Conservation (phyloP, 2,113 vertebrate genomes). For the Scophthalmus maximus region DNA sequence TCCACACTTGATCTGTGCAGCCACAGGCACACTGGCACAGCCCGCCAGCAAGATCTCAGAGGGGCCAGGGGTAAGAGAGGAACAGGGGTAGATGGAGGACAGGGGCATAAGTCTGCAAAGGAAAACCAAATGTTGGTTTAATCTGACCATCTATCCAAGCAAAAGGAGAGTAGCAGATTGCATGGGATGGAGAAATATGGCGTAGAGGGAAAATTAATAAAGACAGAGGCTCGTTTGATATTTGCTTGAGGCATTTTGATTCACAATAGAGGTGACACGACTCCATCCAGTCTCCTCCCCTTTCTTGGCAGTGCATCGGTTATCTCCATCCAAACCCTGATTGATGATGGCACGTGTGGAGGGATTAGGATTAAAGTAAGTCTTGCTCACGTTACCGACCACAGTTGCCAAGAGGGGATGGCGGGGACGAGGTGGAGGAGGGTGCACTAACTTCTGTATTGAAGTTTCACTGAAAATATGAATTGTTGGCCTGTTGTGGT, state of each 20-base stretch:
- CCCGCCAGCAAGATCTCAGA: not conserved
- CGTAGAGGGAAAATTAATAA: constrained; percentile 14
- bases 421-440: not conserved
- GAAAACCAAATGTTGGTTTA: not conserved
- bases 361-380: constrained; percentile 76
- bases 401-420: constrained; percentile 35
- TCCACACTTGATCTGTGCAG: not conserved
- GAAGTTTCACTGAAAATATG: not conserved
- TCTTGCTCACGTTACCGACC: constrained; percentile 57
- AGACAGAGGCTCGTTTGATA: constrained; percentile 29
- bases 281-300: constrained; percentile 29
- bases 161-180: constrained; percentile 20
- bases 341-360: constrained; percentile 63
- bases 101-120: not conserved
- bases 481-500: too few species aligned
- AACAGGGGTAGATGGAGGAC: not conserved
- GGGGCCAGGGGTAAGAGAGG: not conserved
- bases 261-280: constrained; percentile 29
- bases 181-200: not conserved
- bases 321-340: constrained; percentile 47
- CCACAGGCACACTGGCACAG: constrained; percentile 35
- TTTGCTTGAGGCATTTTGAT: constrained; percentile 22
- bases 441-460: not conserved
- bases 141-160: not conserved
- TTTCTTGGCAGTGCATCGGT: constrained; percentile 44